A percentile compares a stretch with the other conserved stretches of the same genome.
Evolutionary conservation across 1,140 invertebrate species (phyloP).

Genomic region (Diachasma alloeum): DNA sequence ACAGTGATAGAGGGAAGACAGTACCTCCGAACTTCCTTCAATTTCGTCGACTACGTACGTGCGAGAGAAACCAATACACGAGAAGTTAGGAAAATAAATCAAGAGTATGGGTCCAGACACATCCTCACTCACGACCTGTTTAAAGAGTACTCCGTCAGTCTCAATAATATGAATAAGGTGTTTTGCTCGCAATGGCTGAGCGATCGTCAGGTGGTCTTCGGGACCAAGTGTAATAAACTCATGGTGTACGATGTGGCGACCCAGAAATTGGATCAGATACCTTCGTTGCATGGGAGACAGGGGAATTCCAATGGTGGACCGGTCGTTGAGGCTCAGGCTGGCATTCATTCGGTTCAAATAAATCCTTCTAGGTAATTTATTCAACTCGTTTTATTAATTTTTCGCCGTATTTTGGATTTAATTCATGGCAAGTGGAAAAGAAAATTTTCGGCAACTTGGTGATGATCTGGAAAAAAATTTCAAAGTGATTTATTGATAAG

Average conservation of each 20-base stretch:
- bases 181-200: conserved; percentile 97
- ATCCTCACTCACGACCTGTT: conserved; percentile 89
- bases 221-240: conserved; percentile 96
- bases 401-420: too few relatives aligned
- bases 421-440: too few relatives aligned
- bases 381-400: conserved; percentile 19
- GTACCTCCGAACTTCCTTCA: conserved; percentile 81
- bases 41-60: conserved; percentile 84
- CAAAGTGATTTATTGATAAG: too few relatives aligned
- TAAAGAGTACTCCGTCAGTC: conserved; percentile 81
- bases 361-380: conserved; percentile 80
- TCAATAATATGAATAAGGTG: conserved; percentile 93
- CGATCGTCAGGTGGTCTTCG: conserved; percentile 93
- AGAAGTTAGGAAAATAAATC: conserved; percentile 77
- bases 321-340: conserved; percentile 75
- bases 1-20: conserved; percentile 74
- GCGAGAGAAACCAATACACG: conserved; percentile 76
- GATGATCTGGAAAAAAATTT: too few relatives aligned
- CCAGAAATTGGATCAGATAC: conserved; percentile 81
- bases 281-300: conserved; percentile 76
- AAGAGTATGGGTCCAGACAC: conserved; percentile 83
- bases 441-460: too few relatives aligned
- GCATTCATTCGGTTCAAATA: conserved; percentile 92
- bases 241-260: conserved; percentile 62
- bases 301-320: conserved; percentile 18